Evolutionary conservation across 2,113 vertebrate genomes (phyloP).

Genomic region (Guaruba guarouba): DNA sequence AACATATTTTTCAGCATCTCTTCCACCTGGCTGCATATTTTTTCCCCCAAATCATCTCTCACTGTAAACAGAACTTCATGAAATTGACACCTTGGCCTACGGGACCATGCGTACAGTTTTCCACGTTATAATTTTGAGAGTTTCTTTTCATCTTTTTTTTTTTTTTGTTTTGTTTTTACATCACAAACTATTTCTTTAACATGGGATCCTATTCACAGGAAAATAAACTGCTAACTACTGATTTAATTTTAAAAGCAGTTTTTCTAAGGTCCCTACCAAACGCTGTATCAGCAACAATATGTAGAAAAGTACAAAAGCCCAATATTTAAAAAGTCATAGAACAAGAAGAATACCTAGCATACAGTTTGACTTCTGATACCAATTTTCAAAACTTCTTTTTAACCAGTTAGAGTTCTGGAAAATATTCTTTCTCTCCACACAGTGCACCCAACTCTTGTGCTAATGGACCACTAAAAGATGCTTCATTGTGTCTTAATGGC

Average conservation of each 20-base stretch:
- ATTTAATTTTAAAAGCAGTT: not conserved
- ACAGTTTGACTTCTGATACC: not conserved
- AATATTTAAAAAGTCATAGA: not conserved
- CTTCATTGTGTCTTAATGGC: slow-evolving; percentile 50
- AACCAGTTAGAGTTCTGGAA: not conserved
- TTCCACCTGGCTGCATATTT: not conserved
- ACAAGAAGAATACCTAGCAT: not conserved
- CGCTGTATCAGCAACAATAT: not conserved
- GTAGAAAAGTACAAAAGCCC: not conserved
- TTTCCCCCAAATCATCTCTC: not conserved
- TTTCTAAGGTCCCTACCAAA: not conserved
- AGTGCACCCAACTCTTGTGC: not conserved
- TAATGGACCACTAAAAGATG: slow-evolving; percentile 56
- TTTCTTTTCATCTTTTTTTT: not conserved
- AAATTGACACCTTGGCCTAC: not conserved
- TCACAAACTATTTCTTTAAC: not conserved
- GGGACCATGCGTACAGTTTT: not conserved
- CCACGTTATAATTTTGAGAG: not conserved
- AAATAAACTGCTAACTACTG: not conserved
- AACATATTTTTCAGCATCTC: not conserved
- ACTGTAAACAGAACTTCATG: not conserved
- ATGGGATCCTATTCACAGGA: not conserved
- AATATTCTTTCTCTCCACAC: not conserved
- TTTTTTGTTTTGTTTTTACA: not conserved
- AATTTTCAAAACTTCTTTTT: slow-evolving; percentile 16